A percentile compares a stretch with the other conserved stretches of the same genome.
These are phyloP conservation scores for Ramphastos sulfuratus DNA, from an alignment of 2,113 vertebrate species.

Conservation along the genomic window DNA sequence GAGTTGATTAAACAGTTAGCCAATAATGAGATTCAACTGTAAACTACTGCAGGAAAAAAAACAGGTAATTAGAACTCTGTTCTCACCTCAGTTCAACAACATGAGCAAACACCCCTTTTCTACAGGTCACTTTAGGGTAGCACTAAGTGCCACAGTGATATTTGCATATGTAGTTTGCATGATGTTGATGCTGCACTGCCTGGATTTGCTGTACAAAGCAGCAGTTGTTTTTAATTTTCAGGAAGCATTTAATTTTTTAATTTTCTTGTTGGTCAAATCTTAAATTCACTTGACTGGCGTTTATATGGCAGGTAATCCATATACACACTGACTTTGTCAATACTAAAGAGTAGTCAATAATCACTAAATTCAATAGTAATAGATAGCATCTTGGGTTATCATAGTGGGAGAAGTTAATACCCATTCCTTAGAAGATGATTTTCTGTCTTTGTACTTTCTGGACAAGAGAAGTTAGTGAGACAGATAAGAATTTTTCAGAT, in stretches of 20 bases:
- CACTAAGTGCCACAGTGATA: not conserved
- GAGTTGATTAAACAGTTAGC: slow-evolving; percentile 43
- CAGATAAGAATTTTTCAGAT: not conserved
- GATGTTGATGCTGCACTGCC: not conserved
- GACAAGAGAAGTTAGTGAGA: not conserved
- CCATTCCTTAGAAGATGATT: not conserved
- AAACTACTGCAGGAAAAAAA: not conserved
- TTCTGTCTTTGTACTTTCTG: not conserved
- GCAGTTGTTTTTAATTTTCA: not conserved
- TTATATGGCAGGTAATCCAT: not conserved
- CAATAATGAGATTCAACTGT: slow-evolving; percentile 46
- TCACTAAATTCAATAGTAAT: not conserved
- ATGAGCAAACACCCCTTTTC: slow-evolving; percentile 8
- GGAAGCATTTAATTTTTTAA: not conserved
- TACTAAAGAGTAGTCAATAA: not conserved
- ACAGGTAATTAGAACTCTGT: slow-evolving; percentile 13
- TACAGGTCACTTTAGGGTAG: not conserved
- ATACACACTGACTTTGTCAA: not conserved
- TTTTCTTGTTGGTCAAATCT: not conserved
- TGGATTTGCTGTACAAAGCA: not conserved
- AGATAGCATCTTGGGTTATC: not conserved
- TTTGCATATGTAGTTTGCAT: not conserved
- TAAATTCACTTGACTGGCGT: not conserved
- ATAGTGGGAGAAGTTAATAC: not conserved
- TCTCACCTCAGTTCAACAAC: slow-evolving; percentile 17